These are phyloP conservation scores for Anas platyrhynchos DNA, from an alignment of 2,113 vertebrate genomes.

Conservation along the genomic window DNA sequence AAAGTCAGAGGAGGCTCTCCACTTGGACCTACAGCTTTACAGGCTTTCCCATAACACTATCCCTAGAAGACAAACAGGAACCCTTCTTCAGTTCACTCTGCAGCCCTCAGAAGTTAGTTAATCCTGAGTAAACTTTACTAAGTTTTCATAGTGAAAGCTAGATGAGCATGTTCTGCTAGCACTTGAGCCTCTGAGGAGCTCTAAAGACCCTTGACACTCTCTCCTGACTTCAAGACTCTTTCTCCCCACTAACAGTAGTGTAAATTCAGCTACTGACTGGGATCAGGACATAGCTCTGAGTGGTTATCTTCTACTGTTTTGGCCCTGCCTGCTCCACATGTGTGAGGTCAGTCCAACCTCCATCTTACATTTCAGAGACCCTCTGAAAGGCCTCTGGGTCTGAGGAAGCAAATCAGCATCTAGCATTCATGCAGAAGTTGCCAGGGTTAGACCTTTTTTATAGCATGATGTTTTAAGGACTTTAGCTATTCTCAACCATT, in stretches of 20 bases:
- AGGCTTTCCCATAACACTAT: not conserved
- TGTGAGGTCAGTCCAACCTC: fast-evolving
- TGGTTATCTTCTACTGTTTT: not conserved
- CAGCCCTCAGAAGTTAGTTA: not conserved
- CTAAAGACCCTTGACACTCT: not conserved
- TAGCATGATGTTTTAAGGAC: not conserved
- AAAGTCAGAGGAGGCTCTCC: not conserved
- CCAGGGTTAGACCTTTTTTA: not conserved
- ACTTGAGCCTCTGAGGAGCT: not conserved
- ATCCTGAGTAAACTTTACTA: not conserved
- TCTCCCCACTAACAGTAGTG: not conserved
- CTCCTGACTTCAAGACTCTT: not conserved
- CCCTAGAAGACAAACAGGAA: not conserved
- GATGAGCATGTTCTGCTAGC: not conserved
- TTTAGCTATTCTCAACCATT: not conserved
- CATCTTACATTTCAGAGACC: not conserved
- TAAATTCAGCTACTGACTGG: not conserved
- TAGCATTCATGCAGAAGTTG: not conserved
- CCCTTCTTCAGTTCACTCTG: not conserved
- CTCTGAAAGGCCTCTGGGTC: not conserved
- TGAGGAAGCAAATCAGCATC: not conserved
- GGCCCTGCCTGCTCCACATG: not conserved
- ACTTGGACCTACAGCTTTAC: not conserved
- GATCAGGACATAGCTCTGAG: not conserved
- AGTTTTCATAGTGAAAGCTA: not conserved